phyloP scores from a whole-genome alignment of 2,113 vertebrate species.

The Coryphaenoides rupestris region DNA sequence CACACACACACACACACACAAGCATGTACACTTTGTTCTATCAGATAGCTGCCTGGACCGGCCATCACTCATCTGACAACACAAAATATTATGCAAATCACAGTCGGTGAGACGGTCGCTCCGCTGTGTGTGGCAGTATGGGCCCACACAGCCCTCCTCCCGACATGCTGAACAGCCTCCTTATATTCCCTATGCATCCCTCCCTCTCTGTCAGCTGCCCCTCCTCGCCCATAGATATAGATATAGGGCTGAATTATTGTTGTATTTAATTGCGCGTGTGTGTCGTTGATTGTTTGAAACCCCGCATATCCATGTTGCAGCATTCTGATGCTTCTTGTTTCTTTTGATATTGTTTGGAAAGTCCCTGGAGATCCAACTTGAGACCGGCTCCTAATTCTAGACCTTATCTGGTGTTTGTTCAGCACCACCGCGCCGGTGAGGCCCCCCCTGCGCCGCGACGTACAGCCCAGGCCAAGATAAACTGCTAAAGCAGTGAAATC shows the following conservation, averaged over 20 bases:
- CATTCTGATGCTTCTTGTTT: slow-evolving; percentile 4
- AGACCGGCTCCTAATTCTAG: slow-evolving; percentile 2
- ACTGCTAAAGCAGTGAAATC: slow-evolving; percentile 52
- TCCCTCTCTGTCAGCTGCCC: slow-evolving; percentile 12
- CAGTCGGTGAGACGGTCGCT: slow-evolving; percentile 43
- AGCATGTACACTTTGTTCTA: slow-evolving; percentile 36
- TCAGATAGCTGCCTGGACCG: slow-evolving; percentile 64
- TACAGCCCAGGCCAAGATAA: slow-evolving; percentile 53
- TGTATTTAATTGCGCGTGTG: neutral
- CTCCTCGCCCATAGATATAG: neutral
- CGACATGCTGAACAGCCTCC: slow-evolving; percentile 58
- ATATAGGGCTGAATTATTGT: slow-evolving; percentile 26
- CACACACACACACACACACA: slow-evolving; percentile 23
- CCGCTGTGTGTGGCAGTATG: slow-evolving; percentile 24
- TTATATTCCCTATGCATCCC: slow-evolving; percentile 28
- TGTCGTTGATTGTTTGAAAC: too few relatives aligned
- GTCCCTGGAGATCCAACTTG: slow-evolving; percentile 7
- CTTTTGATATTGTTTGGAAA: neutral
- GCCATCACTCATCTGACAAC: slow-evolving; percentile 69
- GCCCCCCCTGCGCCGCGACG: slow-evolving; percentile 43
- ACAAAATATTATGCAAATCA: slow-evolving; percentile 75
- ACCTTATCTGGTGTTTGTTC: slow-evolving; percentile 46
- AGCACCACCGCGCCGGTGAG: slow-evolving; percentile 6
- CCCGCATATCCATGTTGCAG: neutral
- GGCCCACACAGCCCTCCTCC: slow-evolving; percentile 26